phyloP scores from a whole-genome alignment of 2,113 vertebrate species.

The Naja naja region DNA sequence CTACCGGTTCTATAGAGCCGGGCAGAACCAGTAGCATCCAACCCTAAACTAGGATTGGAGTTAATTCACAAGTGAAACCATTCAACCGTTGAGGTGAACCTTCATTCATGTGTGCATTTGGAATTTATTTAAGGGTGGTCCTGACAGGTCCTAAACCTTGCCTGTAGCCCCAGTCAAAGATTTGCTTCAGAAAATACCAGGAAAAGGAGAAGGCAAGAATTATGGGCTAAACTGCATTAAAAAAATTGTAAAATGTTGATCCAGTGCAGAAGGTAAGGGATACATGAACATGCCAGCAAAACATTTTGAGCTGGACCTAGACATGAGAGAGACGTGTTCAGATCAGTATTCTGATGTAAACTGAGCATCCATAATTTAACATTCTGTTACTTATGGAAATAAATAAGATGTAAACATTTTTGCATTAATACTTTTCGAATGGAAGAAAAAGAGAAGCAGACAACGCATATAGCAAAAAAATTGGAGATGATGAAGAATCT shows the following conservation, averaged over 20 bases:
- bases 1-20: no score
- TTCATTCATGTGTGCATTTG: not conserved
- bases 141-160: not conserved
- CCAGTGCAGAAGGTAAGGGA: not conserved
- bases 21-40: no score
- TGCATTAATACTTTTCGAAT: not conserved
- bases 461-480: not conserved
- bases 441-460: not conserved
- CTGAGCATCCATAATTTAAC: not conserved
- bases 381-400: not conserved
- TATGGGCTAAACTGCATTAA: not conserved
- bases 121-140: not conserved
- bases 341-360: not conserved
- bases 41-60: not conserved
- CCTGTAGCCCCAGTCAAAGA: not conserved
- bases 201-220: not conserved
- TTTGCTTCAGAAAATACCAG: not conserved
- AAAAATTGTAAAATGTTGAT: not conserved
- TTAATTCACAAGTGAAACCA: not conserved
- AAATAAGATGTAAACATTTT: not conserved
- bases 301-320: not conserved
- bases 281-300: not conserved
- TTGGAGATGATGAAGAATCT: not conserved
- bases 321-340: not conserved
- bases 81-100: not conserved